Conservation (phyloP, 2,797 vertebrate species). For the Neosalanx taihuensis region DNA sequence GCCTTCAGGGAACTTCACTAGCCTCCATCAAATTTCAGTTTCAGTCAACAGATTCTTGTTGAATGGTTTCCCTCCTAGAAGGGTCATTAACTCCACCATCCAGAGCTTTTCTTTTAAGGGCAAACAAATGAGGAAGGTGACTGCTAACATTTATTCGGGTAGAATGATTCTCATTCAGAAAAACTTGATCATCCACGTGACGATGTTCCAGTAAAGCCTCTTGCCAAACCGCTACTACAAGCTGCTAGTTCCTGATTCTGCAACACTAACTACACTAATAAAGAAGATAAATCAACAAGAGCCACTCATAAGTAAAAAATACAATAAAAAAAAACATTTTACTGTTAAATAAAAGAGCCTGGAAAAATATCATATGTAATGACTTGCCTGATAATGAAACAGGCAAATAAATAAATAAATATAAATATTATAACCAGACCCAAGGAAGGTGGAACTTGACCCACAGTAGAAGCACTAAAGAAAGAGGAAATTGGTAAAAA, state of each 20-base stretch:
- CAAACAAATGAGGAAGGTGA: neutral
- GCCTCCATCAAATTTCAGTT: no score
- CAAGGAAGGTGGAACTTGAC: slow-evolving; percentile 45
- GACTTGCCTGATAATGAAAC: slow-evolving; percentile 13
- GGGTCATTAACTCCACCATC: no score
- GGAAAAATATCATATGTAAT: neutral
- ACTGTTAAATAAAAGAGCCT: neutral
- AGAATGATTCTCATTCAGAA: slow-evolving; percentile 24
- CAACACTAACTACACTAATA: neutral
- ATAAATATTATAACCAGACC: neutral
- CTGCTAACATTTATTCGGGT: neutral
- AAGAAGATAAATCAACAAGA: neutral
- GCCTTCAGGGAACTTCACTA: no score
- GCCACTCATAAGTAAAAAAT: neutral
- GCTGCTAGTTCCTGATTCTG: slow-evolving; percentile 21
- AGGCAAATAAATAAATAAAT: no score
- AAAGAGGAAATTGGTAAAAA: slow-evolving; percentile 49
- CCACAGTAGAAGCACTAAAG: slow-evolving; percentile 34
- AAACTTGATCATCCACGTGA: slow-evolving; percentile 21
- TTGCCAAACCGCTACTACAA: slow-evolving; percentile 22
- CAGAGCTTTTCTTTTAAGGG: no score
- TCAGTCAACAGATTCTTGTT: no score
- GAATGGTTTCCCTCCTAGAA: no score
- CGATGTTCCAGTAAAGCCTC: slow-evolving; percentile 25
- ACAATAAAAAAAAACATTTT: neutral